Evolutionary conservation across 2,113 vertebrate genomes (phyloP).

Genomic region (Coryphaenoides rupestris): DNA sequence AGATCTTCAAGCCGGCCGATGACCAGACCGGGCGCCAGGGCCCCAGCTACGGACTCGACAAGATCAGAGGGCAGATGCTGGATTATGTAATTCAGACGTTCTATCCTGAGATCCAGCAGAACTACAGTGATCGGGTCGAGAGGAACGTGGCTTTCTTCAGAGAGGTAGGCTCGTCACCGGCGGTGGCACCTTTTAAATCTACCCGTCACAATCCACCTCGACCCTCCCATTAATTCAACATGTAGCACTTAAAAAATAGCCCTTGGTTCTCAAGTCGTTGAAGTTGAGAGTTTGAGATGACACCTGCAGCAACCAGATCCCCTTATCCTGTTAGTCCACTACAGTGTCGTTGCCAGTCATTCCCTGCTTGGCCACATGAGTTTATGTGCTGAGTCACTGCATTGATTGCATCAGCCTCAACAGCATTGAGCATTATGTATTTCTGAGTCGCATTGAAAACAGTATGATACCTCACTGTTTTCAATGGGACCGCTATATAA

Average conservation of each 20-base stretch:
- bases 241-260: background rate
- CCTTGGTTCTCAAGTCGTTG: background rate
- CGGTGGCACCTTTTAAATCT: too few relatives aligned
- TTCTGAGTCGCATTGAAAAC: too few relatives aligned
- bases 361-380: background rate
- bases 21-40: slow-evolving; percentile 85
- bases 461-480: too few relatives aligned
- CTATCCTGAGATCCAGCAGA: slow-evolving; percentile 87
- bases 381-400: slow-evolving; percentile 15
- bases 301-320: slow-evolving; percentile 1
- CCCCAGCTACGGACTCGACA: slow-evolving; percentile 82
- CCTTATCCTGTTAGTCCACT: slow-evolving; percentile 35
- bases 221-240: background rate
- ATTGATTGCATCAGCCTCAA: too few relatives aligned
- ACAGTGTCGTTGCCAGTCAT: background rate
- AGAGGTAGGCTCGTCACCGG: slow-evolving; percentile 74
- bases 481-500: too few relatives aligned
- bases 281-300: background rate
- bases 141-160: slow-evolving; percentile 89
- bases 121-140: slow-evolving; percentile 68
- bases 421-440: too few relatives aligned
- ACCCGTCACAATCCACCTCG: too few relatives aligned
- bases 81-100: slow-evolving; percentile 91
- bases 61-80: slow-evolving; percentile 87
- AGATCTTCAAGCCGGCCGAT: slow-evolving; percentile 88